Evolutionary conservation across 1,140 invertebrate genomes (phyloP), one percentile per base, ranked within the genome.

Genomic region (Reticulitermes speratus): DNA sequence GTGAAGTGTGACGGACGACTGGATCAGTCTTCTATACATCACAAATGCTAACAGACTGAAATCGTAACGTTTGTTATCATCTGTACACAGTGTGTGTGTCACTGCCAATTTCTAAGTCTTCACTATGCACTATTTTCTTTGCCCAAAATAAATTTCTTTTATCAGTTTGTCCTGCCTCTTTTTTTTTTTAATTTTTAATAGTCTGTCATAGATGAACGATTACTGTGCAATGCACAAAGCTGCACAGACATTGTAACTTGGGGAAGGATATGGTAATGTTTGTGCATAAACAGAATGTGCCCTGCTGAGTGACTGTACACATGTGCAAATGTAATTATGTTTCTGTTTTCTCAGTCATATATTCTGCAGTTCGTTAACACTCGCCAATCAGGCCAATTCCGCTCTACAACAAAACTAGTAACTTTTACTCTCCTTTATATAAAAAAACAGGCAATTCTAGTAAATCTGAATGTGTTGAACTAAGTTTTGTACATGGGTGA

Each of bases 141-240:
- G 65, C n/a, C n/a, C 65, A 75, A 30, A 75, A 75, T 30, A 75
- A 75, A 75, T 75, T 30, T 75, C 9, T 75, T 75, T 75, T 75
- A 75, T 16, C 8, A 75, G 14, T 83, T 87, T 38, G 25, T 30
- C 14, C 3, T 75, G n/a, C n/a, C n/a, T 1, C 0, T 75, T 75
- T 12, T 30, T 9, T 30, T n/a, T 1, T 75, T 30, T 75, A 21
- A 21, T 5, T 21, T 21, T 38, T 38, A 38, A 38, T 38, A 38
- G 38, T 5, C 38, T 38, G 38, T 38, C 38, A 38, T 5, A 59
- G 55, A 59, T 59, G 7, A 8, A 7, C n/a, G 65, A 14, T 75
- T 1, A 75, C 8, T 75, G 25, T 75, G 7, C 14, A 30, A 30
- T 75, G n/a, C n/a, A 30, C 3, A 30, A 75, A 75, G 25, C 25